Percentiles rank a stretch among this genome's conserved stretches.
Evolutionary conservation across 1,140 invertebrate species (phyloP).

Genomic region (Trichomalopsis sarcophagae): DNA sequence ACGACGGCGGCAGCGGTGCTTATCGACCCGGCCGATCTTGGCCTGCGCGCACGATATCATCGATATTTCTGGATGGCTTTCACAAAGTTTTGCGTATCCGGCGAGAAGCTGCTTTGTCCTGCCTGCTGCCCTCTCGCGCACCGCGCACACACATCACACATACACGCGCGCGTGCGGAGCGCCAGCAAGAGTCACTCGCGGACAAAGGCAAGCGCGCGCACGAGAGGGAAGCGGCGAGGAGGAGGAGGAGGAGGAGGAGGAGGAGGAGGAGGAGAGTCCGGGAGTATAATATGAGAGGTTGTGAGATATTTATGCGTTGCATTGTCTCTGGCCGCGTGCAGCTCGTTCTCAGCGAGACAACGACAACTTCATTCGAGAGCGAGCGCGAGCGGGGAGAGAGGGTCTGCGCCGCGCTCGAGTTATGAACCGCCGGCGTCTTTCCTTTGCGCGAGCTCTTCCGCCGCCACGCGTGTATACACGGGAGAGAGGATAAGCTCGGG

Average conservation of each 20-base stretch:
- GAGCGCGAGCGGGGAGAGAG: too few species aligned
- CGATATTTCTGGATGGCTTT: constrained; percentile 51
- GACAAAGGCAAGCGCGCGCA: constrained; percentile 54
- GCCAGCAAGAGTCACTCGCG: constrained; percentile 23
- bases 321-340: constrained; percentile 64
- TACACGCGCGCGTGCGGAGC: background rate
- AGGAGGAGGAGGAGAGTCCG: constrained; percentile 15
- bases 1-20: constrained; percentile 5
- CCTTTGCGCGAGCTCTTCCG: background rate
- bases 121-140: constrained; percentile 8
- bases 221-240: background rate
- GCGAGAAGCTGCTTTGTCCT: constrained; percentile 40
- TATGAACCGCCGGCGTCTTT: constrained; percentile 61
- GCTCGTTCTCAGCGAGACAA: constrained; percentile 62
- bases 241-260: background rate
- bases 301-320: constrained; percentile 72
- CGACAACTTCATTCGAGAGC: constrained; percentile 71
- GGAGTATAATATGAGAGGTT: constrained; percentile 65
- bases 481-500: background rate
- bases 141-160: constrained; percentile 19
- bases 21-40: constrained; percentile 25
- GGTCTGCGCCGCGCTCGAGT: constrained; percentile 55
- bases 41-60: constrained; percentile 40
- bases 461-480: background rate
- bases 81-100: constrained; percentile 48